Conservation (phyloP, 2,797 vertebrate species). For the Hoplostethus mediterraneus region DNA sequence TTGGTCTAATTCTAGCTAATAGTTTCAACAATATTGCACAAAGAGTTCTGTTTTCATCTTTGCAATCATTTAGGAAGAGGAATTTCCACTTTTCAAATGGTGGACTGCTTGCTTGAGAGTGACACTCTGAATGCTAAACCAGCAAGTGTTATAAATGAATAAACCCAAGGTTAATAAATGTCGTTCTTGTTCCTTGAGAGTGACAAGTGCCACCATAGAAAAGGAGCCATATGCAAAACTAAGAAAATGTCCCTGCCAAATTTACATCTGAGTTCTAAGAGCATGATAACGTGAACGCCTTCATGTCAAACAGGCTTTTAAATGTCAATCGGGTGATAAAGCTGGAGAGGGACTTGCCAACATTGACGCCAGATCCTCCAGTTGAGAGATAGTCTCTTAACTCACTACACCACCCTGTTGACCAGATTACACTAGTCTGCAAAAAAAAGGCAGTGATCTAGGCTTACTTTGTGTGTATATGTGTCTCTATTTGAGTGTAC, state of each 20-base stretch:
- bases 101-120: background rate
- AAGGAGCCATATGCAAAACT: conserved; percentile 60
- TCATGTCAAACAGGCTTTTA: background rate
- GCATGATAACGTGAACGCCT: background rate
- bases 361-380: background rate
- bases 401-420: background rate
- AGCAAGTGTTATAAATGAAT: conserved; percentile 7
- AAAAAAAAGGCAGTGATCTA: too few relatives aligned
- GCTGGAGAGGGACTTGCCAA: background rate
- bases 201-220: background rate
- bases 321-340: conserved; percentile 3
- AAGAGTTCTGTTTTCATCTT: too few relatives aligned
- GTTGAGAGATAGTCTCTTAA: background rate
- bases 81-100: too few relatives aligned
- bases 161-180: background rate
- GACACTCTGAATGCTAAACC: background rate
- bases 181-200: background rate
- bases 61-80: too few relatives aligned
- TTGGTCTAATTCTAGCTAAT: background rate
- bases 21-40: background rate
- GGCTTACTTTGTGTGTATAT: background rate
- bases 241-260: conserved; percentile 39
- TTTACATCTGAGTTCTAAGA: conserved; percentile 63
- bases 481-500: background rate
- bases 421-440: too few relatives aligned